A percentile compares a stretch with the other conserved stretches of the same genome.
These are phyloP conservation scores for Carterocephalus palaemon DNA, from an alignment of 2,888 invertebrate species.

Conservation along the genomic window DNA sequence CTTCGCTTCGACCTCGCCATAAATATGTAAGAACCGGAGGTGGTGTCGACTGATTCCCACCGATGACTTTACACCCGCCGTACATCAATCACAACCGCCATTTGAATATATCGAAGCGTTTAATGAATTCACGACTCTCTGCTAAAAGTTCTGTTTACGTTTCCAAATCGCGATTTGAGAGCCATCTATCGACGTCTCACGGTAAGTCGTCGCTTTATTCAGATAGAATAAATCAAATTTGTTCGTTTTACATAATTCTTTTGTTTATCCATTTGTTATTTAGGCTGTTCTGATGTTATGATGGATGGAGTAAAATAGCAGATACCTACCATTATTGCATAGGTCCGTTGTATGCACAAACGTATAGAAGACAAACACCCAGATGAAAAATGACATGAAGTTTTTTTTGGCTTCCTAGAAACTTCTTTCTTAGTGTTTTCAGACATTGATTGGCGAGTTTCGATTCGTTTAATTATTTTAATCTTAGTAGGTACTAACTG, in stretches of 20 bases:
- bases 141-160: slow-evolving; percentile 24
- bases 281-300: too few relatives aligned
- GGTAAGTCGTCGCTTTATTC: neutral
- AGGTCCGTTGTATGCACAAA: too few relatives aligned
- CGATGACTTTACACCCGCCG: neutral
- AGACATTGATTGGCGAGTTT: too few relatives aligned
- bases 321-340: too few relatives aligned
- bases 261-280: too few relatives aligned
- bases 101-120: slow-evolving; percentile 24
- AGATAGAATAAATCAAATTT: neutral
- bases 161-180: slow-evolving; percentile 21
- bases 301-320: too few relatives aligned
- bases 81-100: slow-evolving; percentile 13
- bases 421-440: too few relatives aligned
- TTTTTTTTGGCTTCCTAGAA: too few relatives aligned
- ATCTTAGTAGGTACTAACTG: too few relatives aligned
- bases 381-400: too few relatives aligned
- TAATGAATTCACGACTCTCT: slow-evolving; percentile 19
- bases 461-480: too few relatives aligned
- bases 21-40: slow-evolving; percentile 6
- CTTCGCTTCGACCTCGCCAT: neutral
- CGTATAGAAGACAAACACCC: too few relatives aligned
- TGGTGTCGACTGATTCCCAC: slow-evolving; percentile 11
- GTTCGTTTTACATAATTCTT: neutral
- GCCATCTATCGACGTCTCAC: slow-evolving; percentile 18